Evolutionary conservation across 2,113 vertebrate genomes (phyloP).

Genomic region (Bambusicola thoracicus): DNA sequence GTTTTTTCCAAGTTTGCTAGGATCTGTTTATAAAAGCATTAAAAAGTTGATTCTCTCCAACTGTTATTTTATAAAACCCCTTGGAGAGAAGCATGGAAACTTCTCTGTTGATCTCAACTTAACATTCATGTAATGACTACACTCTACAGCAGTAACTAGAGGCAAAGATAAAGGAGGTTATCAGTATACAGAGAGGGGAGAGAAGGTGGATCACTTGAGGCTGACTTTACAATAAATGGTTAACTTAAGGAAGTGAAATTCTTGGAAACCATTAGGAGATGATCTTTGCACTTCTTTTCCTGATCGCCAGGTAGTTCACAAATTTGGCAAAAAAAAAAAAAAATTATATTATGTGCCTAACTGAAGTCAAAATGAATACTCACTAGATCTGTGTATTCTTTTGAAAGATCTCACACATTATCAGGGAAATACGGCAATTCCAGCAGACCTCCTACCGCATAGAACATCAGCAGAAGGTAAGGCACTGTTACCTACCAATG

Average conservation of each 20-base stretch:
- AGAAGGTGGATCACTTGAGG: neutral
- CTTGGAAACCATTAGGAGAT: neutral
- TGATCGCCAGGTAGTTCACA: neutral
- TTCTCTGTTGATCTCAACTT: neutral
- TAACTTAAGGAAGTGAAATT: neutral
- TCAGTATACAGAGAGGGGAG: neutral
- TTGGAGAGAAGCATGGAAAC: neutral
- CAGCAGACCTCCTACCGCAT: constrained; percentile 98
- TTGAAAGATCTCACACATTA: constrained; percentile 95
- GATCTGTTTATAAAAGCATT: neutral
- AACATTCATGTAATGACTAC: neutral
- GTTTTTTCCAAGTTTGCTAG: neutral
- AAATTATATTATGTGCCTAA: neutral
- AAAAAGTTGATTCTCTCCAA: neutral
- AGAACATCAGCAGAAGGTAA: constrained; percentile 95
- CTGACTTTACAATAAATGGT: neutral
- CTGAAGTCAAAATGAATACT: neutral
- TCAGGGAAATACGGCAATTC: constrained; percentile 97
- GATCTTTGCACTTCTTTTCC: neutral
- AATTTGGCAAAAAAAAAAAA: neutral
- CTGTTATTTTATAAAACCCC: neutral
- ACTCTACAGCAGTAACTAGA: neutral
- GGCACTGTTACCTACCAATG: neutral
- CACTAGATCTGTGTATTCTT: neutral
- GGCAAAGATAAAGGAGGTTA: neutral